Evolutionary conservation across 2,888 invertebrate genomes (phyloP), one percentile per base, ranked within the genome.

Genomic region (Xanthorhoe spadicearia): DNA sequence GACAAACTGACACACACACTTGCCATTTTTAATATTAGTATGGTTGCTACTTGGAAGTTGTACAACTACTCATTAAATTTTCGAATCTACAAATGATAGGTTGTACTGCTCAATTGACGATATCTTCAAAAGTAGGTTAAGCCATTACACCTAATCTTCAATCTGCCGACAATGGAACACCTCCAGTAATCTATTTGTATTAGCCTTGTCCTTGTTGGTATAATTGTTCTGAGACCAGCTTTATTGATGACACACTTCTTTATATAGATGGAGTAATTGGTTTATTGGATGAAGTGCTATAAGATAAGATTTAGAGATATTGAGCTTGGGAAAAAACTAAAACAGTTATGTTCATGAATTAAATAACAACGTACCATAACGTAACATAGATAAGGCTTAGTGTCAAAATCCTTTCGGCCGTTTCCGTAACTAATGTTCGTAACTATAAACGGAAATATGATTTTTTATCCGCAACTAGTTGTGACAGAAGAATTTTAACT

Each of bases 151-250:
- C 3, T 56, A 43, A 50, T 57, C 56, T 64, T 15, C 19, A 58
- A 58, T 60, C 50, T 58, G 19, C 59, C 17, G 43, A 50, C 57
- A 60, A 62, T 56, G n/a, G 49, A 61, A 65, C 60, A 61, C 60
- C 57, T 58, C 54, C 49, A 53, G 23, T 50, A 18, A 43, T 61
- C 13, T 55, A 61, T 50, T 38, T 60, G 56, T 57, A 61, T 43
- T 61, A 53, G n/a, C 61, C 61, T 66, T 61, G 61, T 58, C 61
- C 66, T 66, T 66, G 61, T 54, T 49, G 1, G 10, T 46, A 17
- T 62, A 55, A 49, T 61, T 58, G 57, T 58, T 54, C 48, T 61
- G 23, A 35, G 17, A 59, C 51, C 48, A 55, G 56, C 51, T 51
- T 43, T 46, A 62, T 62, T 62, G 52, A 57, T 61, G 61, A 58